Evolutionary conservation across 2,113 vertebrate species (phyloP).

Genomic region (Salminus brasiliensis): DNA sequence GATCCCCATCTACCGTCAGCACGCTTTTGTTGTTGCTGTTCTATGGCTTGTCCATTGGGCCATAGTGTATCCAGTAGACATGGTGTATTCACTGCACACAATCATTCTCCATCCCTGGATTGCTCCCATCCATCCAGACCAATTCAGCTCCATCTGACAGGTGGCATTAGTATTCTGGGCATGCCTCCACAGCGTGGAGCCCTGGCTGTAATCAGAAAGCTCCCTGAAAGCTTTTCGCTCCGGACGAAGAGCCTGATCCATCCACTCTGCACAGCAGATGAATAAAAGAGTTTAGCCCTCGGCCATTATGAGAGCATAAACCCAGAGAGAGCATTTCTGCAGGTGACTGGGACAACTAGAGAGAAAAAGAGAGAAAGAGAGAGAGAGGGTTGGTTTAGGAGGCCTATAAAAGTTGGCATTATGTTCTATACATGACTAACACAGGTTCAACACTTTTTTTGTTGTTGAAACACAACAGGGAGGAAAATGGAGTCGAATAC

Average conservation of each 20-base stretch:
- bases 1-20: background rate
- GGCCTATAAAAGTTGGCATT: background rate
- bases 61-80: background rate
- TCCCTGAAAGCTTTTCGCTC: conserved; percentile 68
- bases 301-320: conserved; percentile 74
- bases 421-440: background rate
- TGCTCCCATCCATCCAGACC: conserved; percentile 55
- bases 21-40: conserved; percentile 10
- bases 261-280: conserved; percentile 69
- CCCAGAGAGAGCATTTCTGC: conserved; percentile 74
- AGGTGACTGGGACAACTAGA: conserved; percentile 71
- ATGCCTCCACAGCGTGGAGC: conserved; percentile 58
- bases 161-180: conserved; percentile 72
- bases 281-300: conserved; percentile 74
- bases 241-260: conserved; percentile 68
- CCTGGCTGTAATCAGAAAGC: conserved; percentile 64
- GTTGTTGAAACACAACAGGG: background rate
- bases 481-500: background rate
- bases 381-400: conserved; percentile 27
- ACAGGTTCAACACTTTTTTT: background rate
- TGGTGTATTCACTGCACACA: conserved; percentile 26
- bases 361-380: conserved; percentile 59
- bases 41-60: background rate
- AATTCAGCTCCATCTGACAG: conserved; percentile 66
- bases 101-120: conserved; percentile 39